phyloP scores from a whole-genome alignment of 1,140 invertebrate species.

The Eueides isabella region DNA sequence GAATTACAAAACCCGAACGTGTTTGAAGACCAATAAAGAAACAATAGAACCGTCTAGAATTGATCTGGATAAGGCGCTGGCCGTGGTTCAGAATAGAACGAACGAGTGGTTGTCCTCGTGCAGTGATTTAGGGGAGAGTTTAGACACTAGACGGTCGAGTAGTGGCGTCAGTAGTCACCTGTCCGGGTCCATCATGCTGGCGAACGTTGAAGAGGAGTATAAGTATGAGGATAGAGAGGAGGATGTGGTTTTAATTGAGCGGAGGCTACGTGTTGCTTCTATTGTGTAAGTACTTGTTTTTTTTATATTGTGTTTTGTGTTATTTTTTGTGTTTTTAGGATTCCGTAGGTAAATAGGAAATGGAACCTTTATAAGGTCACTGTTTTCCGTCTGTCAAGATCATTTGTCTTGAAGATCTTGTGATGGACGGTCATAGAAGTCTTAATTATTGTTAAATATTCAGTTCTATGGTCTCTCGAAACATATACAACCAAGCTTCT shows the following conservation, averaged over 20 bases:
- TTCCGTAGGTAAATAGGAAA: too few relatives aligned
- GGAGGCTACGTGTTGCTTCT: constrained; percentile 83
- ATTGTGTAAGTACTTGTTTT: constrained; percentile 77
- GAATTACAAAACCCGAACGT: constrained; percentile 70
- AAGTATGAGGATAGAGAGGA: constrained; percentile 89
- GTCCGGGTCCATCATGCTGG: constrained; percentile 68
- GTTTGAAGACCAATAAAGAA: constrained; percentile 54
- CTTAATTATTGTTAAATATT: too few relatives aligned
- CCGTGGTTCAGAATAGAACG: constrained; percentile 68
- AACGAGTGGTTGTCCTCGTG: constrained; percentile 68
- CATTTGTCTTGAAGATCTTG: too few relatives aligned
- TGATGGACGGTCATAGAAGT: too few relatives aligned
- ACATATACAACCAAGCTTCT: too few relatives aligned
- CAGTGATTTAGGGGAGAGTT: constrained; percentile 46
- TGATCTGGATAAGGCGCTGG: constrained; percentile 61
- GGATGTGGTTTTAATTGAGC: constrained; percentile 87
- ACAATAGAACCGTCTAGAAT: constrained; percentile 34
- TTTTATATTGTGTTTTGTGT: neutral
- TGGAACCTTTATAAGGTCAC: too few relatives aligned
- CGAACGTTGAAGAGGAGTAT: constrained; percentile 87
- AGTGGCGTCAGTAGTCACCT: constrained; percentile 74
- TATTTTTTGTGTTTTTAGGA: too few relatives aligned
- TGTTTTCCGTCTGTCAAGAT: too few relatives aligned
- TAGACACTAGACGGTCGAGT: constrained; percentile 71
- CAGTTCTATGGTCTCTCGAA: too few relatives aligned